Evolutionary conservation across 2,113 vertebrate genomes (phyloP).

Genomic region (Cynoglossus semilaevis): DNA sequence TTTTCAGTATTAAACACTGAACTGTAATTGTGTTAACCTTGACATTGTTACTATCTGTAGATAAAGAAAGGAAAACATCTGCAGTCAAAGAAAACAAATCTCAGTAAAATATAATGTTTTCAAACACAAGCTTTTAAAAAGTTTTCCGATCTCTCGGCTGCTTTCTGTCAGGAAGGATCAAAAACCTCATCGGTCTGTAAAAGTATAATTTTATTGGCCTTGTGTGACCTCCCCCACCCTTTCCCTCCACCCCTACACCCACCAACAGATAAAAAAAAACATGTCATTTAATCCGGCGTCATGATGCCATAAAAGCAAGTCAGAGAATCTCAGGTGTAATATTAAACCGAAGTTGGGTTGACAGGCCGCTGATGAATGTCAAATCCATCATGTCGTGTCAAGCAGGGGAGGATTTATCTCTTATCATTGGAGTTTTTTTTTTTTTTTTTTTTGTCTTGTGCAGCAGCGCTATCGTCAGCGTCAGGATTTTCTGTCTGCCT

Average conservation of each 20-base stretch:
- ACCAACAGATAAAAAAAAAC: conserved; percentile 30
- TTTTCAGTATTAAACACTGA: no score
- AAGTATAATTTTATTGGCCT: conserved; percentile 33
- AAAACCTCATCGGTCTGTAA: conserved; percentile 35
- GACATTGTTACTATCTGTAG: no score
- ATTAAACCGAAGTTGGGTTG: conserved; percentile 69
- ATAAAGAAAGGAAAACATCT: no score
- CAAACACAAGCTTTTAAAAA: no score
- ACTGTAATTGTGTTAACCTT: no score
- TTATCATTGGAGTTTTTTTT: conserved; percentile 51
- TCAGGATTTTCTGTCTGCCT: conserved; percentile 51
- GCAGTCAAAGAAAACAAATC: no score
- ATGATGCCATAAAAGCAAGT: conserved; percentile 44
- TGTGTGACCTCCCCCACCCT: background rate
- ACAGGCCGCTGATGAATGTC: conserved; percentile 69
- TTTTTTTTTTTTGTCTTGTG: conserved; percentile 13
- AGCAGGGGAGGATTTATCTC: conserved; percentile 64
- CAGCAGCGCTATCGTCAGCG: conserved; percentile 38
- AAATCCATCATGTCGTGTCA: conserved; percentile 61
- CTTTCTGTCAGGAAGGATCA: background rate
- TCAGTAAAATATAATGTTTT: no score
- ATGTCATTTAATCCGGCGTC: conserved; percentile 57
- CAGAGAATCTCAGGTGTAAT: conserved; percentile 64
- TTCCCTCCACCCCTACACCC: conserved; percentile 20
- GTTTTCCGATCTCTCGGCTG: no score